Conservation (phyloP, 2,888 invertebrate species). For the Argyresthia albistria region DNA sequence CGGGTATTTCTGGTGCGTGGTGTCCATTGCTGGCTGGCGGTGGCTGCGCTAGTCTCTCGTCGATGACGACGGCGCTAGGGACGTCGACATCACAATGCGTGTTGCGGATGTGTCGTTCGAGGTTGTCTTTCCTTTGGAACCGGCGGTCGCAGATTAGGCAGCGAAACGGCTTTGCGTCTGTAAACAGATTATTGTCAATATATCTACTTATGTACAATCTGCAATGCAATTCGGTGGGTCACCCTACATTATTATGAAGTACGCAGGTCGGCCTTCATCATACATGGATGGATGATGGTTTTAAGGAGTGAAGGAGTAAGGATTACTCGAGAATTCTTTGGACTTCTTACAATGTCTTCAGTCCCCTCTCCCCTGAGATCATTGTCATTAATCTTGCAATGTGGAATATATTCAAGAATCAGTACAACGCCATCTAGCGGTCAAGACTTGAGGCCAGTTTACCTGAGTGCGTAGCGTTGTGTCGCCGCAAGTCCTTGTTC, state of each 20-base stretch:
- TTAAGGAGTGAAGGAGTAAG: no score
- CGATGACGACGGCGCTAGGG: slow-evolving; percentile 43
- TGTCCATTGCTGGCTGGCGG: slow-evolving; percentile 1
- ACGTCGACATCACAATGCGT: slow-evolving; percentile 75
- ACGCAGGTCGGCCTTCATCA: no score
- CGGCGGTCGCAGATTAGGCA: slow-evolving; percentile 80
- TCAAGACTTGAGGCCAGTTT: slow-evolving; percentile 14
- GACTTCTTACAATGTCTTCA: no score
- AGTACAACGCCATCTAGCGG: no score
- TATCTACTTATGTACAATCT: no score
- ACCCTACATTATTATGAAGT: no score
- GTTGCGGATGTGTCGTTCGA: slow-evolving; percentile 82
- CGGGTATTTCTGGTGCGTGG: background rate
- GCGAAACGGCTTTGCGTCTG: slow-evolving; percentile 78
- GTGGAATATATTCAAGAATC: no score
- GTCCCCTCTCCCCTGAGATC: no score
- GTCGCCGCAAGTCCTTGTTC: slow-evolving; percentile 78
- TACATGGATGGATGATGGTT: no score
- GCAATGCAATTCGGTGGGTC: no score
- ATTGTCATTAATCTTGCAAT: no score
- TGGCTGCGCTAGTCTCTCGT: slow-evolving; percentile 28
- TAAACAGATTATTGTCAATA: slow-evolving; percentile 14
- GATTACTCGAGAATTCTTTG: no score
- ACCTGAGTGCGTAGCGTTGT: slow-evolving; percentile 79
- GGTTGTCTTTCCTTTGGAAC: slow-evolving; percentile 84